phyloP scores from a whole-genome alignment of 2,888 invertebrate genomes.

The Coenonympha glycerion region DNA sequence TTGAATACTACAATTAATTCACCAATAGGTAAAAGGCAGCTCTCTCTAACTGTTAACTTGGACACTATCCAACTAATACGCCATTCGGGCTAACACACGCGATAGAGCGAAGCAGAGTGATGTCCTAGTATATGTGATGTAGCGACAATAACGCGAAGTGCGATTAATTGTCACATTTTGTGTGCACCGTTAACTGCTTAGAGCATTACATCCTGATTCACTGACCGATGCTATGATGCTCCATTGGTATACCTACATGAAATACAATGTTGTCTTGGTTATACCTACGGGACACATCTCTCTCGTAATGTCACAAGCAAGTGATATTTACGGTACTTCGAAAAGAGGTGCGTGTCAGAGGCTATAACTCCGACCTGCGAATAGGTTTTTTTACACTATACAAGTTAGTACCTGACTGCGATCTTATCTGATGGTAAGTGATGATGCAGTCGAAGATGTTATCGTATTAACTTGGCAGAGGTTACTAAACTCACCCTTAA shows the following conservation, averaged over 20 bases:
- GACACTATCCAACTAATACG: conserved; percentile 1
- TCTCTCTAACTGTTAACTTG: neutral
- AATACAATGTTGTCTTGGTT: neutral
- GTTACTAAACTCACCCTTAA: no score
- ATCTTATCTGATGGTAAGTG: no score
- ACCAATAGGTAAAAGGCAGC: neutral
- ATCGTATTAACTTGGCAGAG: no score
- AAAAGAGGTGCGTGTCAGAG: no score
- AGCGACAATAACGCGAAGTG: neutral
- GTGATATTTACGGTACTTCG: no score
- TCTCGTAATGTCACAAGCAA: no score
- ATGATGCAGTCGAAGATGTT: no score
- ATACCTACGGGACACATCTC: no score
- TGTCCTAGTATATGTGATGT: neutral
- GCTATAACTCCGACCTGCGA: no score
- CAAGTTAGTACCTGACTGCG: no score
- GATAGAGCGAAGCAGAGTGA: neutral
- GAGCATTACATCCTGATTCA: neutral
- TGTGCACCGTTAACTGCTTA: neutral
- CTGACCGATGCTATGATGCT: neutral
- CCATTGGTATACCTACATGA: neutral
- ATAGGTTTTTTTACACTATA: no score
- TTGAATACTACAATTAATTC: no score
- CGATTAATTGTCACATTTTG: conserved; percentile 1
- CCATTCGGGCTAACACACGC: neutral